Percentiles rank a stretch among this genome's conserved stretches.
phyloP scores from a whole-genome alignment of 2,888 invertebrate genomes.

The Hirtodrosophila confusa region DNA sequence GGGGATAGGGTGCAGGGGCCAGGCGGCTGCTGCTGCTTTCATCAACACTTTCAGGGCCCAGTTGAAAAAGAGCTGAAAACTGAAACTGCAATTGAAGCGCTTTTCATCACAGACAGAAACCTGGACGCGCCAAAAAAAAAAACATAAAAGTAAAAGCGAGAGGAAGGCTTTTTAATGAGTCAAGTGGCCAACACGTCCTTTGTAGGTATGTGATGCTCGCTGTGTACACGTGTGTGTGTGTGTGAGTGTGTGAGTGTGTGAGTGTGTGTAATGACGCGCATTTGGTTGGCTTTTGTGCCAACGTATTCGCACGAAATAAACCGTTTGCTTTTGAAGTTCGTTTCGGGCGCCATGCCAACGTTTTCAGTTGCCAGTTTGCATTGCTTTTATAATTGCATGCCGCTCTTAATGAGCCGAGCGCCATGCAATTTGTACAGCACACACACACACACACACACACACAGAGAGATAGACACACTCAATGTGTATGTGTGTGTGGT shows the following conservation, averaged over 20 bases:
- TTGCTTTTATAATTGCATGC: conserved; percentile 77
- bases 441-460: conserved; percentile 12
- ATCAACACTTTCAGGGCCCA: conserved; percentile 60
- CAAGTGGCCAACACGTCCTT: conserved; percentile 75
- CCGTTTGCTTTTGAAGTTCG: conserved; percentile 73
- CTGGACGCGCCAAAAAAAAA: conserved; percentile 15
- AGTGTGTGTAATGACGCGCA: conserved; percentile 73
- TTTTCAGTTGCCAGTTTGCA: conserved; percentile 58
- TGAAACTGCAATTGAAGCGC: conserved; percentile 79
- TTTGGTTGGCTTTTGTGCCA: conserved; percentile 63
- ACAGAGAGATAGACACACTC: conserved; percentile 24
- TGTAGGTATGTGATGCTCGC: neutral
- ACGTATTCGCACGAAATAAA: conserved; percentile 75
- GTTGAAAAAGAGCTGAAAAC: conserved; percentile 65
- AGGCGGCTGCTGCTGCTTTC: conserved; percentile 47
- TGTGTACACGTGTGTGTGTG: neutral
- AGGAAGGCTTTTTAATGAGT: conserved; percentile 71
- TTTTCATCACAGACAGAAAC: conserved; percentile 51
- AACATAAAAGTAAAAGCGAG: conserved; percentile 19
- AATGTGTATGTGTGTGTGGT: conserved; percentile 20
- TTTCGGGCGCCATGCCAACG: conserved; percentile 46
- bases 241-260: conserved; percentile 17
- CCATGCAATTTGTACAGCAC: conserved; percentile 66
- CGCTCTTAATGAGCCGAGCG: conserved; percentile 72
- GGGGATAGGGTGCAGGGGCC: neutral